phyloP scores from a whole-genome alignment of 2,888 invertebrate species.

The Sinotaia quadrata region DNA sequence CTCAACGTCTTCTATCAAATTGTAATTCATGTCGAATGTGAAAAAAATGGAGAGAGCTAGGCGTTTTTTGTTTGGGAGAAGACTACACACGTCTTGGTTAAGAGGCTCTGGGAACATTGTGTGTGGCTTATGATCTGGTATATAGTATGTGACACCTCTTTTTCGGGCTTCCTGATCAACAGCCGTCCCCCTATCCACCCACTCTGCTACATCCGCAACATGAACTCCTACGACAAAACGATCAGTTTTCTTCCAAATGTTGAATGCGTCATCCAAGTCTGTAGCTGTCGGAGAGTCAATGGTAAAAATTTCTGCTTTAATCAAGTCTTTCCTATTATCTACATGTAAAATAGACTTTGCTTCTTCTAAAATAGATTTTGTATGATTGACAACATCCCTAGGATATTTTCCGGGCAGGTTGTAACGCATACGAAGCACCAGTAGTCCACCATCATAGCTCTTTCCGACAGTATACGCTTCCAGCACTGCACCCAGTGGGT shows the following conservation, averaged over 20 bases:
- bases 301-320: conserved; percentile 40
- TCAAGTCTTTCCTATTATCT: conserved; percentile 36
- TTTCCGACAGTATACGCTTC: conserved; percentile 36
- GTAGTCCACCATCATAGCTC: conserved; percentile 5
- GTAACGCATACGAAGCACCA: conserved; percentile 16
- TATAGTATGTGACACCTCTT: conserved; percentile 43
- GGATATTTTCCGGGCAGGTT: conserved; percentile 9
- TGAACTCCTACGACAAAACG: conserved; percentile 45
- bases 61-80: conserved; percentile 40
- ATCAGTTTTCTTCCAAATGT: conserved; percentile 29
- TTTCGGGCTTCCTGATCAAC: conserved; percentile 44
- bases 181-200: conserved; percentile 37
- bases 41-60: conserved; percentile 49
- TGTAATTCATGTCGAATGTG: conserved; percentile 34
- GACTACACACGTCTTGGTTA: conserved; percentile 44
- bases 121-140: conserved; percentile 27
- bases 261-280: conserved; percentile 50
- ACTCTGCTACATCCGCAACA: conserved; percentile 49
- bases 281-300: conserved; percentile 44
- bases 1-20: conserved; percentile 23
- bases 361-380: not conserved
- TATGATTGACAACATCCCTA: conserved; percentile 3
- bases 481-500: conserved; percentile 47
- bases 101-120: conserved; percentile 52
- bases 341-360: not conserved